Base-by-base conservation (phyloP, 2,113 vertebrate species). In the Leuciscus idus region DNA sequence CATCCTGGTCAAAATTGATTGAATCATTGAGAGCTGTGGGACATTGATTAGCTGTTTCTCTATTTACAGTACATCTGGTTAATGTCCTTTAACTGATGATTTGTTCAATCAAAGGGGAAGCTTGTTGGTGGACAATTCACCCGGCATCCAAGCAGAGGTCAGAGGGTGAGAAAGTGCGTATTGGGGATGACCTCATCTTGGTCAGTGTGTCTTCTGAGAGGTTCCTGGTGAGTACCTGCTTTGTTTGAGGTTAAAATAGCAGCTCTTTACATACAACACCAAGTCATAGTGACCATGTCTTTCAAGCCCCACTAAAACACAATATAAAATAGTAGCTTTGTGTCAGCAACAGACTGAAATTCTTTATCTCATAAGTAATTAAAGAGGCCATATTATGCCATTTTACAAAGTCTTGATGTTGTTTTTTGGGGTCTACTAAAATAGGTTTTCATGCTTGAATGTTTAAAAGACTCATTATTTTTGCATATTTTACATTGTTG, bases 81-180 rank as follows among this genome's bases (percentile, higher is more conserved):
- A 62, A 8, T 62, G 19, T 15, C 15, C 9, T 70, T n/a, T 73
- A 17, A 33, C 50, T 81, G 11, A 30, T 52, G 4, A 30, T 81
- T 79, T 33, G 4, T 87, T 21, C 43, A 23, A 82, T 78, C 9
- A 88, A 75, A 99, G 98, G 98, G 90, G 98, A 99, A 90, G 94
- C 98, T 62, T 98, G 98, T 90, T 99, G 98, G 98, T 99, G 98
- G 98, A 99, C 98, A 57, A 99, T 99, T 91, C 98, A 99, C 84
- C 98, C 98, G 48, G 97, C 98, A 61, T 99, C 98, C 82, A 99
- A 99, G 91, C 98, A 99, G 92, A 97, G 98, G 61, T 99, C 98
- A 0, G 98, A 99, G 91, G 98, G 98, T 92, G 98, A 99, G 92
- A 99, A 99, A 77, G 98, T 99, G 84, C 95, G 98, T 79, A 99